These are phyloP conservation scores for Tigriopus californicus DNA, from an alignment of 2,888 invertebrate species.

Conservation along the genomic window DNA sequence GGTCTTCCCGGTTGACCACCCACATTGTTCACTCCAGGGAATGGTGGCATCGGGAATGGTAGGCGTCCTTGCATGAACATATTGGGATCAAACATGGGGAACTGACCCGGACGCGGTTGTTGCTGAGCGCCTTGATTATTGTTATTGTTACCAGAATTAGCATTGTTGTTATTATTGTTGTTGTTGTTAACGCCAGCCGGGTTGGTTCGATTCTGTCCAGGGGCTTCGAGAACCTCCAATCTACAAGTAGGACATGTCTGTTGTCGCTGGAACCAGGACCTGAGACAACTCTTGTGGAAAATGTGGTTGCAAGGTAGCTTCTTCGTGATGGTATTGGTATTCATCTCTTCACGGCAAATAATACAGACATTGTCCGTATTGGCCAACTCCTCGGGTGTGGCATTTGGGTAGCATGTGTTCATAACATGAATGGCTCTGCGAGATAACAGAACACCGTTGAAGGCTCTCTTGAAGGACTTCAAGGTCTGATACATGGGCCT, in stretches of 20 bases:
- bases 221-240: slow-evolving; percentile 28
- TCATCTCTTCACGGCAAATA: slow-evolving; percentile 44
- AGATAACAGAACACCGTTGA: slow-evolving; percentile 90
- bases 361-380: slow-evolving; percentile 95
- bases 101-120: slow-evolving; percentile 19
- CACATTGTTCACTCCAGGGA: background rate
- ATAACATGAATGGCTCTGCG: slow-evolving; percentile 89
- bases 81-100: slow-evolving; percentile 9
- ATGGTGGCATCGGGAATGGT: slow-evolving; percentile 8
- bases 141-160: slow-evolving; percentile 12
- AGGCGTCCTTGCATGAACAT: slow-evolving; percentile 10
- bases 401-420: slow-evolving; percentile 94
- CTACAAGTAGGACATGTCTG: slow-evolving; percentile 99
- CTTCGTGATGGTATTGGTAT: slow-evolving; percentile 48
- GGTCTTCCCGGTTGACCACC: background rate
- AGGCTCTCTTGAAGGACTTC: slow-evolving; percentile 41
- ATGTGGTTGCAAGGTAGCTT: slow-evolving; percentile 98
- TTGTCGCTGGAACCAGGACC: slow-evolving; percentile 98
- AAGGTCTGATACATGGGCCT: slow-evolving; percentile 98
- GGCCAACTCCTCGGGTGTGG: slow-evolving; percentile 71
- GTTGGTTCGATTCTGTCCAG: background rate
- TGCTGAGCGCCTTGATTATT: slow-evolving; percentile 7
- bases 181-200: background rate
- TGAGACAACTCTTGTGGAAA: slow-evolving; percentile 89
- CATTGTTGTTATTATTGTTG: background rate